These are phyloP conservation scores for Myrmecophaga tridactyla DNA, from an alignment of 2,113 vertebrate species.

Conservation along the genomic window DNA sequence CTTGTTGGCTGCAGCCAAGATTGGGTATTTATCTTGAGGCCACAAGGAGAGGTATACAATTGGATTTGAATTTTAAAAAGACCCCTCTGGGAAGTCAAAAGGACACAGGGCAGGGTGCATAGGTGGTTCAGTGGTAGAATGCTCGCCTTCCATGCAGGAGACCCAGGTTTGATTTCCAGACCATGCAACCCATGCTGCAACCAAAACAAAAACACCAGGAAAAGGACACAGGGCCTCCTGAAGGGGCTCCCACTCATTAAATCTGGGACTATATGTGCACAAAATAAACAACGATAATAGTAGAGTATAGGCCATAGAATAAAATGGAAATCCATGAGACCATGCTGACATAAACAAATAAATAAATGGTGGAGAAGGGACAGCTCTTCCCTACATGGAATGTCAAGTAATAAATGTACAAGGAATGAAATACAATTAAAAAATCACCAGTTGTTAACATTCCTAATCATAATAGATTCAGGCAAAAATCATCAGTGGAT, in stretches of 20 bases:
- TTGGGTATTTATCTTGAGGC: background rate
- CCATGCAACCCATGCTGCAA: too few species aligned
- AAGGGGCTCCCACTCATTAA: background rate
- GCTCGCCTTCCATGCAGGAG: too few species aligned
- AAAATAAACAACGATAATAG: background rate
- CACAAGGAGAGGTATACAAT: background rate
- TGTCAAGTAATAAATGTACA: background rate
- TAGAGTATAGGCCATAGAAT: background rate
- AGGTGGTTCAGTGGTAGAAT: too few species aligned
- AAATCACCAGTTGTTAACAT: background rate
- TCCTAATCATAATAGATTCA: background rate
- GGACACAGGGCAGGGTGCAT: too few species aligned
- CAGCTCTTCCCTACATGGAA: background rate
- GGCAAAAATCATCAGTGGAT: background rate
- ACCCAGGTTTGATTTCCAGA: too few species aligned
- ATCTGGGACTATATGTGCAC: background rate
- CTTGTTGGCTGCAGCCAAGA: background rate
- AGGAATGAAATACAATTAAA: background rate
- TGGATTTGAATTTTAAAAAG: slow-evolving; percentile 27
- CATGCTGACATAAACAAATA: background rate
- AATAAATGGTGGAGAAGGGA: background rate
- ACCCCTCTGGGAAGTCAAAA: background rate
- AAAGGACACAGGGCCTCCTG: background rate
- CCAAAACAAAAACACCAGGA: too few species aligned
- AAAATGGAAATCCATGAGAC: background rate